Base-by-base conservation (phyloP, 2,888 invertebrate species). In the Bombyx huttoni region DNA sequence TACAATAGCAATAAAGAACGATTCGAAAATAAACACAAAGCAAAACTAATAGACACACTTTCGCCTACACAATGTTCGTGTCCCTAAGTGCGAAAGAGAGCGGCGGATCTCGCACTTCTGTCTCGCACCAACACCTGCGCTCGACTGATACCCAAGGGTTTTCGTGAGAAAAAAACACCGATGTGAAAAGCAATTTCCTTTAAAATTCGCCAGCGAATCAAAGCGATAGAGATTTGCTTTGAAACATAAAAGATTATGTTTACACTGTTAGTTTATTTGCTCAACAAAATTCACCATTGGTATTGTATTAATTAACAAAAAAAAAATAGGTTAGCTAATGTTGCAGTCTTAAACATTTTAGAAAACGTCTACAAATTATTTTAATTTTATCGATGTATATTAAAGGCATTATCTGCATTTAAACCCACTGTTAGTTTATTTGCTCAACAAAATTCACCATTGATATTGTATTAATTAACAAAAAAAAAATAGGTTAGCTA, bases 11-110 rank as follows among this genome's bases (percentile, higher is more conserved):
- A 40, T 12, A 40, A 40, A 40, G 40, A 40, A 40, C 40, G 40
- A 40, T 40, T 40, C 9, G 9, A 10, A 10, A 10, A 10, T 40
- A 10, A 40, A 40, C 3, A 40, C 8, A 40, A 40, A 6, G 2
- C 8, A 40, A 35, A 40, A 40, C 40, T 40, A 40, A 40, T 12
- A 40, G 40, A 40, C 40, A 40, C 40, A 40, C 40, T 40, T 40
- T 40, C 40, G 40, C 40, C 40, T 40, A 40, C 40, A 40, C 40
- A 40, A 40, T 40, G 12, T 40, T 40, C 40, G 40, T 40, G 7
- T 40, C 12, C 40, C 40, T 8, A 8, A 40, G 58, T 55, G 52
- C 47, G 56, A 61, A 51, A 58, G 62, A 67, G 60, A 62, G 34
- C 54, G 47, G 52, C 48, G 53, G 51, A 65, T 53, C 47, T 48